Conservation (phyloP, 2,888 invertebrate species). For the Dendrolimus pini region DNA sequence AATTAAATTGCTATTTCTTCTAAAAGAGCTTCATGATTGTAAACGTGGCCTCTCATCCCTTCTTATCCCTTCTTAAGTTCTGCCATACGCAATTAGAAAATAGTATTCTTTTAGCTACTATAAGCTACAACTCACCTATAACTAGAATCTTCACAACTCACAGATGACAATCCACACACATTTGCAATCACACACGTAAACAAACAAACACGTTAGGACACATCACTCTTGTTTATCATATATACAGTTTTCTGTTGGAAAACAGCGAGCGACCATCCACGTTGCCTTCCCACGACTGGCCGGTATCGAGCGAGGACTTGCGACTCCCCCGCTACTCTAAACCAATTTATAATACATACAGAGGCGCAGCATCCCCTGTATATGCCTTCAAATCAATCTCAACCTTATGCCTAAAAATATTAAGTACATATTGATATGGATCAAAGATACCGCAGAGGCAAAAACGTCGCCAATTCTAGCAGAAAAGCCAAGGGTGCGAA, state of each 20-base stretch:
- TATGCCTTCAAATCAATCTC: constrained; percentile 21
- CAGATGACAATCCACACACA: neutral
- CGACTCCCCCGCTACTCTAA: constrained; percentile 66
- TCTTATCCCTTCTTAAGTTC: no score
- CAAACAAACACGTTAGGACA: neutral
- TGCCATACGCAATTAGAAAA: no score
- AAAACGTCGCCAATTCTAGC: constrained; percentile 63
- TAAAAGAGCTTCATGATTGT: no score
- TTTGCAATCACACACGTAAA: neutral
- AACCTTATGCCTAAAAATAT: constrained; percentile 21
- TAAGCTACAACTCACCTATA: no score
- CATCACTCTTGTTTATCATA: neutral
- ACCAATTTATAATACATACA: constrained; percentile 77
- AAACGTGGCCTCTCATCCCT: no score
- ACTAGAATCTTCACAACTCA: neutral
- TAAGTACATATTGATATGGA: constrained; percentile 23
- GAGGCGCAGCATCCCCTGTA: constrained; percentile 71
- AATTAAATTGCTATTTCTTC: no score
- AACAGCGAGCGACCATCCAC: constrained; percentile 34
- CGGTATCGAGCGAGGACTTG: constrained; percentile 64
- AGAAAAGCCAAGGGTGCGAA: constrained; percentile 68
- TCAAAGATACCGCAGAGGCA: constrained; percentile 66
- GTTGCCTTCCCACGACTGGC: constrained; percentile 53
- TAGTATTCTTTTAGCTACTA: no score
- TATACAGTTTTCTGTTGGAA: neutral